Percentiles rank a stretch among this genome's conserved stretches.
These are phyloP conservation scores for Vandiemenella viatica DNA, from an alignment of 2,888 invertebrate genomes.

Conservation along the genomic window DNA sequence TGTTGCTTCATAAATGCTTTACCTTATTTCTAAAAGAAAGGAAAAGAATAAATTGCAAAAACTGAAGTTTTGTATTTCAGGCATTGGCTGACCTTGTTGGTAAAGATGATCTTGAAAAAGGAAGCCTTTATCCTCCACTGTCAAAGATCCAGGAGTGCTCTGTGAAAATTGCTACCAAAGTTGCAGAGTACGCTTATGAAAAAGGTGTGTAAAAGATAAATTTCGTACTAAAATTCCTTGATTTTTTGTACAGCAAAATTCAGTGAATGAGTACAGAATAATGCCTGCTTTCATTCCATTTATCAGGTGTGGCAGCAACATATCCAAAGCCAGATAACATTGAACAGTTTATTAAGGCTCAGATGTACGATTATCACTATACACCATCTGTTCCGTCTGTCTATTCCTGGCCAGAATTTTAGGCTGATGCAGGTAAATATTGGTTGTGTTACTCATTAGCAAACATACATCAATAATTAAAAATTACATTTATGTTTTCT, in stretches of 20 bases:
- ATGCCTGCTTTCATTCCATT: slow-evolving; percentile 18
- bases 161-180: slow-evolving; percentile 70
- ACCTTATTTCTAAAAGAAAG: neutral
- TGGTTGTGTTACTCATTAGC: neutral
- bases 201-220: slow-evolving; percentile 43
- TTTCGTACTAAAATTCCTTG: no score
- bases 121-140: slow-evolving; percentile 85
- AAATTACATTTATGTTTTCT: no score
- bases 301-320: slow-evolving; percentile 62
- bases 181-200: slow-evolving; percentile 79
- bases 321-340: slow-evolving; percentile 60
- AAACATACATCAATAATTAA: no score
- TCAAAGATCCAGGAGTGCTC: slow-evolving; percentile 73
- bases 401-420: slow-evolving; percentile 39
- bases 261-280: neutral
- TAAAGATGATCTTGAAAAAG: slow-evolving; percentile 61
- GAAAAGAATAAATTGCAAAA: neutral
- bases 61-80: slow-evolving; percentile 29
- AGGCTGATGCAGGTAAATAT: slow-evolving; percentile 5
- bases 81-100: slow-evolving; percentile 68
- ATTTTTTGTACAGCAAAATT: no score
- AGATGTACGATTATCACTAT: slow-evolving; percentile 65
- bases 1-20: no score
- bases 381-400: slow-evolving; percentile 48
- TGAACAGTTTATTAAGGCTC: slow-evolving; percentile 57